phyloP scores from a whole-genome alignment of 2,888 invertebrate genomes.

The Drosophila ezoana region DNA sequence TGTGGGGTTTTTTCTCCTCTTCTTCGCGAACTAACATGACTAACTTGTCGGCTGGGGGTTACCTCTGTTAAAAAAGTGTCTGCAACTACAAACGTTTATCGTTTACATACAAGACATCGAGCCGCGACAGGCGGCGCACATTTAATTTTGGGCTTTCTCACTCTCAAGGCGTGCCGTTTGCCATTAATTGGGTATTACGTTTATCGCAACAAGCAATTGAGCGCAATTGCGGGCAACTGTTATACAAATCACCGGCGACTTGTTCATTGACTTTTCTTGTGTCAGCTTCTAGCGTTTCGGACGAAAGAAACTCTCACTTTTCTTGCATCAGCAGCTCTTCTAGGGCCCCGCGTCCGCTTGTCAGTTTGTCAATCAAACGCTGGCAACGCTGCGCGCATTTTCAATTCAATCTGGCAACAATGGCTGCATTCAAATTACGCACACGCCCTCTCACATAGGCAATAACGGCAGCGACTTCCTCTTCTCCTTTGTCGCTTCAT shows the following conservation, averaged over 20 bases:
- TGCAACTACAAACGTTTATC: slow-evolving; percentile 11
- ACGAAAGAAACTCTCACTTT: slow-evolving; percentile 64
- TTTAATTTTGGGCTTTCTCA: slow-evolving; percentile 56
- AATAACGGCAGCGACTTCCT: background rate
- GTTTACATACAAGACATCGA: slow-evolving; percentile 34
- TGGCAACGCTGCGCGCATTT: slow-evolving; percentile 48
- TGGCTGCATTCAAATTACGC: slow-evolving; percentile 51
- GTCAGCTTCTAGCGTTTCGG: slow-evolving; percentile 40
- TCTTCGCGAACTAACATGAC: background rate
- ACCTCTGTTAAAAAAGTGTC: slow-evolving; percentile 1
- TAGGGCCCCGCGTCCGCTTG: slow-evolving; percentile 38
- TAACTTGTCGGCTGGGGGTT: background rate
- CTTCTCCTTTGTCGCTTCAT: slow-evolving; percentile 3
- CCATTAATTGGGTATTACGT: slow-evolving; percentile 65
- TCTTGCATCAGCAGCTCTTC: slow-evolving; percentile 43
- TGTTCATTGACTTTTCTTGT: slow-evolving; percentile 57
- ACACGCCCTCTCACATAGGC: slow-evolving; percentile 37
- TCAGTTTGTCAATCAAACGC: slow-evolving; percentile 67
- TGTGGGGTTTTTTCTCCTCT: background rate
- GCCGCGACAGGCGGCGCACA: slow-evolving; percentile 49
- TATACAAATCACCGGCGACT: slow-evolving; percentile 32
- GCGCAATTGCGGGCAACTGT: slow-evolving; percentile 50
- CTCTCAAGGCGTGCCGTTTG: slow-evolving; percentile 50
- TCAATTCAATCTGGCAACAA: slow-evolving; percentile 51
- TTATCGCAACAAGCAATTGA: slow-evolving; percentile 43